A percentile compares a stretch with the other conserved stretches of the same genome.
These are phyloP conservation scores for Ciconia maguari DNA, from an alignment of 2,113 vertebrate genomes.

Conservation along the genomic window DNA sequence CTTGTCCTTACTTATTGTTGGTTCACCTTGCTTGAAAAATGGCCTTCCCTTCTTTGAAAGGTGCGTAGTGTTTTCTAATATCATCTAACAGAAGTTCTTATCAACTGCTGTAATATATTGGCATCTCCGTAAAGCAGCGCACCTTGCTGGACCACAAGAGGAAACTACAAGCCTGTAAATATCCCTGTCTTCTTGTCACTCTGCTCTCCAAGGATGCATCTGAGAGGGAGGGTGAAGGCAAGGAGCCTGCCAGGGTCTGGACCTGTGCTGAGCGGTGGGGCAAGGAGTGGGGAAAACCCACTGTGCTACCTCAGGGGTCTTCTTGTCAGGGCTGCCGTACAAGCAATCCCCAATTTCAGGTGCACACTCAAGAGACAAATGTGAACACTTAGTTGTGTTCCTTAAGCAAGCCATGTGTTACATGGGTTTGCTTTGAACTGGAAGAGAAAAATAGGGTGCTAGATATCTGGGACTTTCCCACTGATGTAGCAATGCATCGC, in stretches of 20 bases:
- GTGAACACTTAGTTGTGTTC: not conserved
- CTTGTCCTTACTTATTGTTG: not conserved
- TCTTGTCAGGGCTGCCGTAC: not conserved
- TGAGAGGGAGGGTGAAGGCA: not conserved
- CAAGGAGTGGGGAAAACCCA: not conserved
- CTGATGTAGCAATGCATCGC: not conserved
- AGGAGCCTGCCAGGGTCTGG: not conserved
- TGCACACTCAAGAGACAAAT: not conserved
- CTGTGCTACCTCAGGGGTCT: not conserved
- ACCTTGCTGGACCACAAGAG: not conserved
- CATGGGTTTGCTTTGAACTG: not conserved
- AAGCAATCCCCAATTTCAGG: not conserved
- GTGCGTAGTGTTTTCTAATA: not conserved
- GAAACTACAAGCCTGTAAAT: not conserved
- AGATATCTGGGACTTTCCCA: not conserved
- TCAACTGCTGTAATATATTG: not conserved
- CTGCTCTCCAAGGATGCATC: not conserved
- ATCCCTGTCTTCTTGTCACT: not conserved
- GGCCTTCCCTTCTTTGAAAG: not conserved
- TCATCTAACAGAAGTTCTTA: not conserved
- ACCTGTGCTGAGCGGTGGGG: not conserved
- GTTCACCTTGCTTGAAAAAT: not conserved
- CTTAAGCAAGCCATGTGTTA: not conserved
- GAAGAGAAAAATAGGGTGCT: not conserved
- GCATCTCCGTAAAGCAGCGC: not conserved